Conservation (phyloP, 1,140 invertebrate species). For the Trachymyrmex septentrionalis region DNA sequence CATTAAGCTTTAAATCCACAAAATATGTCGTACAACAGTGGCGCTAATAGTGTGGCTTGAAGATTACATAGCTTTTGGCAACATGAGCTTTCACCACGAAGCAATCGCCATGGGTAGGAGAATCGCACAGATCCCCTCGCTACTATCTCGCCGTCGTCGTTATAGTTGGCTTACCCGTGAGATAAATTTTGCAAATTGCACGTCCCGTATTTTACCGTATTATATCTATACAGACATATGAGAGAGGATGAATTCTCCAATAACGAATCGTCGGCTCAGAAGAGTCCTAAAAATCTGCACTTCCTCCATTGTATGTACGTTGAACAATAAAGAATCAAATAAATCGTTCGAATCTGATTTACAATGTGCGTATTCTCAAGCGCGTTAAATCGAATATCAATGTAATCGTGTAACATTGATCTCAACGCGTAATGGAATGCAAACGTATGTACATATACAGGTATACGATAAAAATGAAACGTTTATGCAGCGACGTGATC, state of each 20-base stretch:
- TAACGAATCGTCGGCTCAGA: background rate
- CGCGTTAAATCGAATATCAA: constrained; percentile 44
- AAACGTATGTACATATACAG: constrained; percentile 60
- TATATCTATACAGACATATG: constrained; percentile 54
- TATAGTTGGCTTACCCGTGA: constrained; percentile 40
- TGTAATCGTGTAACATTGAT: constrained; percentile 44
- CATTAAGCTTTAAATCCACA: constrained; percentile 42
- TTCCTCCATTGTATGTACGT: background rate
- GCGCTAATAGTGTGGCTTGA: constrained; percentile 63
- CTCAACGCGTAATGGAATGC: constrained; percentile 48
- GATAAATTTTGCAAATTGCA: constrained; percentile 75
- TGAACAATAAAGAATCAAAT: constrained; percentile 1
- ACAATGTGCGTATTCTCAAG: constrained; percentile 8
- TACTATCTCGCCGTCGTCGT: constrained; percentile 58
- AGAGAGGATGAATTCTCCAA: constrained; percentile 16
- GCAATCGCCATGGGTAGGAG: constrained; percentile 64
- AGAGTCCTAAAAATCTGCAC: background rate
- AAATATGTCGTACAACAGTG: constrained; percentile 44
- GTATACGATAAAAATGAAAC: constrained; percentile 46
- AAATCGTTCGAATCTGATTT: constrained; percentile 17
- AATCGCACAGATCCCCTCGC: constrained; percentile 50
- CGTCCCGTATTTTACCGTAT: constrained; percentile 60
- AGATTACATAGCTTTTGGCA: constrained; percentile 71
- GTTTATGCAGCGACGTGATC: constrained; percentile 44
- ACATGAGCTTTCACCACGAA: constrained; percentile 64